Percentiles rank a stretch among this genome's conserved stretches.
phyloP scores from a whole-genome alignment of 2,888 invertebrate species.

The Palloptera scutellata region DNA sequence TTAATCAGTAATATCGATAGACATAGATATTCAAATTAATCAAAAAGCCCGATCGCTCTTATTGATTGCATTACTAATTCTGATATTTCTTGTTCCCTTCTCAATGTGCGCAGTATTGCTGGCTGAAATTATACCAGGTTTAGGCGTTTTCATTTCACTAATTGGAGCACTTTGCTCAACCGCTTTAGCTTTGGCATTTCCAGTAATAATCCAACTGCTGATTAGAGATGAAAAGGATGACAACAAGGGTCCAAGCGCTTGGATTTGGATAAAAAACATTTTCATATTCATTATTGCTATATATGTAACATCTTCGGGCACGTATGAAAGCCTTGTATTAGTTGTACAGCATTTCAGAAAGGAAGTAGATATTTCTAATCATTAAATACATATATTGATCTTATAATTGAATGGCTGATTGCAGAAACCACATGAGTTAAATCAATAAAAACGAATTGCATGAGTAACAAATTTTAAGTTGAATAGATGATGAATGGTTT shows the following conservation, averaged over 20 bases:
- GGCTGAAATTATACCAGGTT: conserved; percentile 84
- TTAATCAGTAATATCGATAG: too few relatives aligned
- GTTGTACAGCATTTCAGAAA: conserved; percentile 54
- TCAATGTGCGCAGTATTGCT: conserved; percentile 73
- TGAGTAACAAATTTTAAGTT: too few relatives aligned
- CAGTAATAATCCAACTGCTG: conserved; percentile 84
- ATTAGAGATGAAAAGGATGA: conserved; percentile 70
- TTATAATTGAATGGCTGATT: too few relatives aligned
- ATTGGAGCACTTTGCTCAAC: conserved; percentile 92
- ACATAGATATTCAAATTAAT: too few relatives aligned
- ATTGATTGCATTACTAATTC: too few relatives aligned
- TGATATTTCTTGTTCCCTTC: conserved; percentile 6
- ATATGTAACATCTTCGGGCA: conserved; percentile 77
- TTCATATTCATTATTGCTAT: conserved; percentile 73
- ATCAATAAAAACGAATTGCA: too few relatives aligned
- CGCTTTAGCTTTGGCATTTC: conserved; percentile 85
- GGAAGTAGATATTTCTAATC: too few relatives aligned
- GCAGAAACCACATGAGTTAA: too few relatives aligned
- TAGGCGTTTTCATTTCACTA: conserved; percentile 87
- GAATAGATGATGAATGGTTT: too few relatives aligned
- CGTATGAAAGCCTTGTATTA: conserved; percentile 73
- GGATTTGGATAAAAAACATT: conserved; percentile 69
- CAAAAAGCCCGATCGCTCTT: too few relatives aligned
- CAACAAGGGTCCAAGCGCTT: conserved; percentile 65
- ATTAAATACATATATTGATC: too few relatives aligned